Base-by-base conservation (phyloP, 1,140 invertebrate species). In the Drosophila busckii region DNA sequence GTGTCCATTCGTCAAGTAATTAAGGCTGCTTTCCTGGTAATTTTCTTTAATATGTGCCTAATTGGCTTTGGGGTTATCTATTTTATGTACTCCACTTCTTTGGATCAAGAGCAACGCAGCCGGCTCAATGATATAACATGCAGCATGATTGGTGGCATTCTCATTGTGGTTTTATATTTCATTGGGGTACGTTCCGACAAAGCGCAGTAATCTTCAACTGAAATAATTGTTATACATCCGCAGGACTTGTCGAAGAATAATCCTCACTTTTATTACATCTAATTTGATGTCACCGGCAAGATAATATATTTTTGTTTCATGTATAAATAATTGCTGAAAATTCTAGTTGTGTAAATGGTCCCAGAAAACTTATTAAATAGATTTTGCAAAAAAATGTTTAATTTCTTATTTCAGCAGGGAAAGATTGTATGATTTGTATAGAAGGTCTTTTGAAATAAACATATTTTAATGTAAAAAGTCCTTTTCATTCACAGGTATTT, bases 241-340 rank as follows among this genome's bases (percentile, higher is more conserved):
- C 35, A 80, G 73, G 73, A 80, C 16, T 16, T 75, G 0, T 65
- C 64, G 2, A 34, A 58, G 23, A 37, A n/a, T 2, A 56, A 42
- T 22, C 42, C 34, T 0, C 45, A 65, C 20, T 58, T 73, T 8
- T 80, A 80, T 25, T 80, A 80, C 4, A 73, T 82, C 26, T 80
- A 54, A n/a, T 0, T 5, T n/a, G n/a, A n/a, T n/a, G n/a, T n/a
- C n/a, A n/a, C n/a, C n/a, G n/a, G n/a, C n/a, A n/a, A n/a, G n/a
- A n/a, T n/a, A n/a, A n/a, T n/a, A n/a, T n/a, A n/a, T n/a, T n/a
- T n/a, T n/a, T n/a, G n/a, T n/a, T n/a, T n/a, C n/a, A n/a, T n/a
- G n/a, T n/a, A n/a, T n/a, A n/a, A n/a, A n/a, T n/a, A n/a, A n/a
- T n/a, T n/a, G n/a, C n/a, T n/a, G n/a, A n/a, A n/a, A n/a, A n/a